Percentiles rank a stretch among this genome's conserved stretches.
Evolutionary conservation across 2,113 vertebrate genomes (phyloP).

Genomic region (Haplochromis vanheusdeni): DNA sequence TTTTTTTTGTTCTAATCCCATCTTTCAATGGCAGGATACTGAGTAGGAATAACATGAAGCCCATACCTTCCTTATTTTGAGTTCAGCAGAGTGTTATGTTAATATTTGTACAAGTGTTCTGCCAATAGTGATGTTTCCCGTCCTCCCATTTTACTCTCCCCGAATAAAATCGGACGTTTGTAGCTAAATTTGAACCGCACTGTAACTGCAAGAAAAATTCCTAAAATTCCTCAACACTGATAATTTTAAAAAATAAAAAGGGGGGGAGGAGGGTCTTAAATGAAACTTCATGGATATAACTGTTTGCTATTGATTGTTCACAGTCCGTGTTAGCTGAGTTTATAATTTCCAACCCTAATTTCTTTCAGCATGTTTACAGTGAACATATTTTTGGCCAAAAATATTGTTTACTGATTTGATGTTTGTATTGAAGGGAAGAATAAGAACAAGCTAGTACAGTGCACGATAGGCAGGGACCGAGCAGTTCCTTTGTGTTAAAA

Average conservation of each 20-base stretch:
- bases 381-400: neutral
- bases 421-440: neutral
- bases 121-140: conserved; percentile 46
- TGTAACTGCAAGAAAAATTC: neutral
- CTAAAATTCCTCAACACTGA: neutral
- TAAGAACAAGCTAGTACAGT: neutral
- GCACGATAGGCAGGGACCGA: neutral
- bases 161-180: neutral
- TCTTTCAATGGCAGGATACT: conserved; percentile 64
- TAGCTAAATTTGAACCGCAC: neutral
- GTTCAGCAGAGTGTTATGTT: conserved; percentile 47
- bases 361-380: neutral
- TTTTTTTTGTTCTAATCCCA: neutral
- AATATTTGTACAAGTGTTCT: conserved; percentile 55
- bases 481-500: conserved; percentile 6
- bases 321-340: neutral
- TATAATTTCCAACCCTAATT: neutral
- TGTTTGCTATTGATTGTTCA: neutral
- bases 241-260: neutral
- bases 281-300: neutral
- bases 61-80: conserved; percentile 62
- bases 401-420: neutral
- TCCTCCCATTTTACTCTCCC: conserved; percentile 7
- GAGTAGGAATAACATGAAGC: conserved; percentile 37
- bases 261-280: neutral